Evolutionary conservation across 1,140 invertebrate genomes (phyloP).

Genomic region (Atta cephalotes): DNA sequence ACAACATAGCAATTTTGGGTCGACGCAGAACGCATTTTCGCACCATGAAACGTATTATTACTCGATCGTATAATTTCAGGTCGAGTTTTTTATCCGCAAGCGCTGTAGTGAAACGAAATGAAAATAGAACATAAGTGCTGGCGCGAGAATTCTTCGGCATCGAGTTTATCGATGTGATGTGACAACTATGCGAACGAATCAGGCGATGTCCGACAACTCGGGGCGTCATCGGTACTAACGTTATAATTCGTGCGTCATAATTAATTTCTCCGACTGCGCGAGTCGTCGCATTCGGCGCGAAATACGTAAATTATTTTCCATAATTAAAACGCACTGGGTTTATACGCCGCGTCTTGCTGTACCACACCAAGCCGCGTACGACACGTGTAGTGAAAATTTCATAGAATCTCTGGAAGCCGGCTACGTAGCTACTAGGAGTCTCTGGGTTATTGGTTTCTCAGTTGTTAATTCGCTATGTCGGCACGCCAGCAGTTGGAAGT

Average conservation of each 20-base stretch:
- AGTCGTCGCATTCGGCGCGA: conserved; percentile 30
- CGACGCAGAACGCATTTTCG: conserved; percentile 30
- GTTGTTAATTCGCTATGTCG: conserved; percentile 73
- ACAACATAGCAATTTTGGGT: background rate
- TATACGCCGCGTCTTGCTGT: too few species aligned
- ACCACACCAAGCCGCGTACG: background rate
- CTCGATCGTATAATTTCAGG: conserved; percentile 46
- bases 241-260: conserved; percentile 8
- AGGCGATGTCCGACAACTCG: background rate
- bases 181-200: background rate
- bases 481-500: conserved; percentile 60
- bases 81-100: background rate
- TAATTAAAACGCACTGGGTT: conserved; percentile 50
- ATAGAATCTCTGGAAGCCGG: conserved; percentile 19
- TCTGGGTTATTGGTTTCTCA: conserved; percentile 71
- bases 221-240: background rate
- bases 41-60: conserved; percentile 41
- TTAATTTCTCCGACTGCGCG: conserved; percentile 38
- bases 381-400: conserved; percentile 42
- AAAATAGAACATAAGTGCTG: background rate
- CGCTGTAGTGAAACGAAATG: conserved; percentile 1
- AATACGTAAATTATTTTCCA: conserved; percentile 50
- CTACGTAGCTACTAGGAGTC: conserved; percentile 35
- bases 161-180: conserved; percentile 4
- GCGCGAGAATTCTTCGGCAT: background rate